Evolutionary conservation across 2,888 invertebrate species (phyloP), one percentile per base, ranked within the genome.

Genomic region (Epinotia nisella): DNA sequence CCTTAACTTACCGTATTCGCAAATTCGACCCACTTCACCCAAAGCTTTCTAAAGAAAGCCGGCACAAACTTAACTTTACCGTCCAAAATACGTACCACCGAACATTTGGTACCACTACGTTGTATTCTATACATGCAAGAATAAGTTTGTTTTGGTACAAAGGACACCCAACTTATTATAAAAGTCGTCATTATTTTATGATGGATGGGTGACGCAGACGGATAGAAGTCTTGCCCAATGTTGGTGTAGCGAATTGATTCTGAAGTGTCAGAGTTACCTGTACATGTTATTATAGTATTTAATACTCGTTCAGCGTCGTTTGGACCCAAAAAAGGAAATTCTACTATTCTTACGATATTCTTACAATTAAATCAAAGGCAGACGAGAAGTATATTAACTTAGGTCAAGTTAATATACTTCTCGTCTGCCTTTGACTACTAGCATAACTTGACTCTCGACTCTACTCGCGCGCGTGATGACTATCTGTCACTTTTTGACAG

Each of bases 21-120:
- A 21, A 59, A 59, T 60, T 2, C 60, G 19, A 60, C 60, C 41
- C 41, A 60, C 17, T 60, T 35, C 29, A 35, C 13, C 59, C 59
- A 35, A 39, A 60, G 19, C 60, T 60, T 60, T 60, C 60, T 60
- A 60, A 60, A 60, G 60, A 60, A 60, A 60, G 58, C 58, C 29
- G 59, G 59, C 13, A 41, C 60, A 19, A 39, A 19, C 41, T 15
- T 60, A 60, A 41, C 39, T 41, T 41, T 60, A 5, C 60, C 60
- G 7, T 39, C 21, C 29, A 21, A 60, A 39, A 35, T 15, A 5
- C 0, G 3, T 0, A 0, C 41, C 19, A 9, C 39, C 21, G 15
- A 15, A 35, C 15, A 19, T 7, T 60, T 41, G 21, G 7, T 41
- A 4, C 0, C 5, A 7, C 5, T 15, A 41, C 41, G 41, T 5